Base-by-base conservation (phyloP, 2,888 invertebrate species). In the Lasioglossum morio region DNA sequence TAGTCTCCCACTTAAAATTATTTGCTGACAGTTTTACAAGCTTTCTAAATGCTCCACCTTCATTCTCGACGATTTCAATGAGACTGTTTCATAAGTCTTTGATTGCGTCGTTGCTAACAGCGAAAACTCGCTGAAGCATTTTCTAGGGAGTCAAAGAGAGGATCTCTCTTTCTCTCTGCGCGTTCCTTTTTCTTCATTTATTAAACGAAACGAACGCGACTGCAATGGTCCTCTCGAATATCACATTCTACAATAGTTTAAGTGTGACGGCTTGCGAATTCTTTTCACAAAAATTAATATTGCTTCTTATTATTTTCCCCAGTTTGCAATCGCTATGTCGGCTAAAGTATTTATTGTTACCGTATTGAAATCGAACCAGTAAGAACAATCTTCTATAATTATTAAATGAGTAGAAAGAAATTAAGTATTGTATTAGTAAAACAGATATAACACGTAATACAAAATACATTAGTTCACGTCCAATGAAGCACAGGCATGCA, bases 1-100 rank as follows among this genome's bases (percentile, higher is more conserved):
- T 4, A 40, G 4, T 37, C 14, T 12, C 12, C 37, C 37, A n/a
- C 37, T 69, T 69, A 69, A 69, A n/a, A 69, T 69, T 69, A 69
- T 69, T 69, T 37, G 23, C 23, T 23, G 37, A 69, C 37, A 69
- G 34, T 40, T 4, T 69, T 69, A 23, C 69, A 12, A n/a, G 69
- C 12, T 4, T 34, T 40, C 37, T 69, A 69, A 69, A 69, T 40
- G 69, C 4, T 40, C 23, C 23, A 12, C 12, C 69, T 23, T 23
- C 40, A 40, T 40, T 40, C 37, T n/a, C 69, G 23, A 19, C 69
- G 69, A 69, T 37, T 72, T n/a, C 72, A 43, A 72, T 72, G 34
- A n/a, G 40, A 69, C 34, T 40, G 37, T 69, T 69, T 69, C 69
- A 69, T 37, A 40, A 40, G 69, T 69, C 69, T 69, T 40, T 69